Evolutionary conservation across 2,797 vertebrate genomes (phyloP).

Genomic region (Amphiprion clarkii): DNA sequence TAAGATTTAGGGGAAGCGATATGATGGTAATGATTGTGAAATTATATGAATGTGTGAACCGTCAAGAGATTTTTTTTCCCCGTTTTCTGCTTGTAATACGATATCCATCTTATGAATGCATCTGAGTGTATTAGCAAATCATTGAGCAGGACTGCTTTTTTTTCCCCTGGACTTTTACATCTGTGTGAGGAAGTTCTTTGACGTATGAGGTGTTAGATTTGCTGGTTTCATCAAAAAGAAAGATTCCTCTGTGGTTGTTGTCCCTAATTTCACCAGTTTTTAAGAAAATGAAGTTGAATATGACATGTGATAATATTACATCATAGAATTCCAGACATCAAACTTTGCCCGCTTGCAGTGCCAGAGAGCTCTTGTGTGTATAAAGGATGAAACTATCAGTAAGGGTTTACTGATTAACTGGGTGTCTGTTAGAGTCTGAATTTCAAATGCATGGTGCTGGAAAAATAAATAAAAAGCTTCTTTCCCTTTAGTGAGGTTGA

Average conservation of each 20-base stretch:
- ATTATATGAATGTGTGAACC: not conserved
- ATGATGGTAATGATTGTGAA: not conserved
- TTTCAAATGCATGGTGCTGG: constrained; percentile 1
- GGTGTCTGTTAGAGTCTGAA: constrained; percentile 9
- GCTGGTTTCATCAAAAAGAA: not conserved
- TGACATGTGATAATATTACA: no score
- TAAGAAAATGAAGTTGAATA: no score
- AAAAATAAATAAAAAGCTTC: not conserved
- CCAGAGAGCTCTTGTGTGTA: not conserved
- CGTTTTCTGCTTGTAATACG: not conserved
- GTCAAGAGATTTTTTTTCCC: not conserved
- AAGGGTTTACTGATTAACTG: constrained; percentile 25
- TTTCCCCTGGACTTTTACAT: not conserved
- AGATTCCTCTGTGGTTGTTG: not conserved
- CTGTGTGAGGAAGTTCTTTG: not conserved
- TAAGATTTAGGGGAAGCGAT: not conserved
- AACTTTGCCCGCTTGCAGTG: no score
- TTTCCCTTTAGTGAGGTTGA: not conserved
- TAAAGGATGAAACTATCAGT: not conserved
- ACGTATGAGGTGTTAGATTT: not conserved
- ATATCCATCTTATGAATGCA: not conserved
- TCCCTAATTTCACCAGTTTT: no score
- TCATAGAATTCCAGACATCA: no score
- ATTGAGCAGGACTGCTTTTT: no score
- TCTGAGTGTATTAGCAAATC: not conserved